phyloP scores from a whole-genome alignment of 35 echinoderm and acorn worm genomes.

The Ptychodera flava region DNA sequence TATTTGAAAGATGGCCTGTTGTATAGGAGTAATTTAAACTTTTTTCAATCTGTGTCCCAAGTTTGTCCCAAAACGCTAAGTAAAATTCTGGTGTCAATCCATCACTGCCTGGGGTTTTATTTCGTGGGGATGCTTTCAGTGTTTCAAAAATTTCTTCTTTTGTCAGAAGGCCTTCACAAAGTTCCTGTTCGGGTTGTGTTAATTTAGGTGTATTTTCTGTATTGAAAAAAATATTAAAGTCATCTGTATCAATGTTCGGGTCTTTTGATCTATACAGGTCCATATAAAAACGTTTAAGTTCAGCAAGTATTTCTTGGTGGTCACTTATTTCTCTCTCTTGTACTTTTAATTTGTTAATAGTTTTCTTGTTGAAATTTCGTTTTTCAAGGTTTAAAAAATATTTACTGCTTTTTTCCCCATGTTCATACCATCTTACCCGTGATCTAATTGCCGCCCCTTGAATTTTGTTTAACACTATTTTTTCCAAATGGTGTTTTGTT shows the following conservation, averaged over 20 bases:
- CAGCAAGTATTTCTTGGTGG: neutral
- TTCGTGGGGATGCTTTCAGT: too few species aligned
- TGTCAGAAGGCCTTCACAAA: neutral
- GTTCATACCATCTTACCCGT: constrained; percentile 15
- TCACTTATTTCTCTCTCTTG: constrained; percentile 4
- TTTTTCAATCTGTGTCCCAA: too few species aligned
- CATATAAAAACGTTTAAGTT: constrained; percentile 20
- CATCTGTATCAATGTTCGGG: neutral
- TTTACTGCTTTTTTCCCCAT: constrained; percentile 11
- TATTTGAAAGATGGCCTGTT: neutral
- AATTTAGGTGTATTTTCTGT: neutral
- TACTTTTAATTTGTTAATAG: constrained; percentile 5
- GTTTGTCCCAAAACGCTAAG: too few species aligned
- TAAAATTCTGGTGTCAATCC: too few species aligned
- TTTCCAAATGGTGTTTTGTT: neutral
- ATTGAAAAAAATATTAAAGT: constrained; percentile 1
- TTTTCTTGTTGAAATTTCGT: constrained; percentile 6
- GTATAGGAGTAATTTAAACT: neutral
- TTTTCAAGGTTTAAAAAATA: constrained; percentile 8
- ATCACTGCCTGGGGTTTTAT: too few species aligned
- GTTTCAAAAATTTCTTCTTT: neutral
- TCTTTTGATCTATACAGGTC: constrained; percentile 5
- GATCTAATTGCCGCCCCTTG: neutral
- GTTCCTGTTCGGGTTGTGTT: neutral
- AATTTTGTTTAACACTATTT: neutral